Conservation (phyloP, 2,113 vertebrate genomes). For the Nymphicus hollandicus region DNA sequence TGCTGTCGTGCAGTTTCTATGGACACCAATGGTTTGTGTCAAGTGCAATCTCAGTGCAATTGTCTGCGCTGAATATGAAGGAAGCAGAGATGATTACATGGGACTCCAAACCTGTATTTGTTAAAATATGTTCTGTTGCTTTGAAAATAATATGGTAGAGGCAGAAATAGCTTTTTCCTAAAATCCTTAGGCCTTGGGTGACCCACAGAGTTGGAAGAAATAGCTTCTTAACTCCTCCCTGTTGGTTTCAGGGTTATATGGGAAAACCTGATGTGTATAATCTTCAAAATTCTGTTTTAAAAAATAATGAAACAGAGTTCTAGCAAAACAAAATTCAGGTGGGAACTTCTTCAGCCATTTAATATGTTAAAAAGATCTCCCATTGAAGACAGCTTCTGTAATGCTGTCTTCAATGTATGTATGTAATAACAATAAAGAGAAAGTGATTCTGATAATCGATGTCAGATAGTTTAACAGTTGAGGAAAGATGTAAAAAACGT, state of each 20-base stretch:
- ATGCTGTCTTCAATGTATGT: not conserved
- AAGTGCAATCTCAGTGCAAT: not conserved
- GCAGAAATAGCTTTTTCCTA: not conserved
- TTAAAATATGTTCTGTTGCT: not conserved
- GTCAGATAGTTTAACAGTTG: not conserved
- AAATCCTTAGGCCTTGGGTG: not conserved
- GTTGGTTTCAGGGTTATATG: not conserved
- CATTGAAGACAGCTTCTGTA: fast-evolving
- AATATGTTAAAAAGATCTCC: not conserved
- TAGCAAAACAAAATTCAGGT: not conserved
- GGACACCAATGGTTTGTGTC: constrained; percentile 14
- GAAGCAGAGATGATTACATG: not conserved
- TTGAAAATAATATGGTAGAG: not conserved
- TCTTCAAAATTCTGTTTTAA: not conserved
- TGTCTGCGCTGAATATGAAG: not conserved
- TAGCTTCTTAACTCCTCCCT: not conserved
- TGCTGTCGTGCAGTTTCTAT: constrained; percentile 18
- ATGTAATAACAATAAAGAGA: not conserved
- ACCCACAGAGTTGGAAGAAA: not conserved
- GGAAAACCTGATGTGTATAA: not conserved
- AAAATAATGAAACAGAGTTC: not conserved
- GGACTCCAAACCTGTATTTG: not conserved
- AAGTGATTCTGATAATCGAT: not conserved
- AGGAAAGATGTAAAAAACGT: not conserved
- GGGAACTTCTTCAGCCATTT: not conserved